phyloP scores from a whole-genome alignment of 2,888 invertebrate genomes.

The Sinhomidia bicolor region DNA sequence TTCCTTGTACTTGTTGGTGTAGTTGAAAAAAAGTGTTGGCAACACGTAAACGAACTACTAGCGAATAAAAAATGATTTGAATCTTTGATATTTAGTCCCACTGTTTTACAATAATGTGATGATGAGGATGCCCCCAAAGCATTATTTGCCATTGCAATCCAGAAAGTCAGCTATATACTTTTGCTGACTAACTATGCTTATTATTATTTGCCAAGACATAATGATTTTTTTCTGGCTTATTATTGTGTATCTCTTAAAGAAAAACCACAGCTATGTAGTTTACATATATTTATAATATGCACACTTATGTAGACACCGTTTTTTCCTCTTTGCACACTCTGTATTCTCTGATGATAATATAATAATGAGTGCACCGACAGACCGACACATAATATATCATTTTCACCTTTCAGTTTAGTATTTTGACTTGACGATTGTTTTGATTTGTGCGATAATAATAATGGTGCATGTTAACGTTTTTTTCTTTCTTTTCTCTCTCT shows the following conservation, averaged over 20 bases:
- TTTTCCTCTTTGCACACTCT: not conserved
- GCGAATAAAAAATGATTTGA: slow-evolving; percentile 43
- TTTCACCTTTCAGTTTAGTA: slow-evolving; percentile 62
- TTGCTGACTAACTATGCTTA: not conserved
- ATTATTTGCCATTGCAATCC: slow-evolving; percentile 60
- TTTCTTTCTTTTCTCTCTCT: slow-evolving; percentile 15
- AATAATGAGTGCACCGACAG: slow-evolving; percentile 41
- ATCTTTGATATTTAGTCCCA: slow-evolving; percentile 58
- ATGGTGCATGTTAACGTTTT: slow-evolving; percentile 64
- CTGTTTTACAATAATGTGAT: slow-evolving; percentile 58
- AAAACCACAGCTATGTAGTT: slow-evolving; percentile 1
- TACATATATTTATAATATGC: not conserved
- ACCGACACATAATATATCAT: slow-evolving; percentile 63
- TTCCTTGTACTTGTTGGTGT: not conserved
- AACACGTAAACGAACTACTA: slow-evolving; percentile 4
- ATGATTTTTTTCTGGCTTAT: slow-evolving; percentile 49
- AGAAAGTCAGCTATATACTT: not conserved
- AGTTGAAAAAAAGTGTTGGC: slow-evolving; percentile 13
- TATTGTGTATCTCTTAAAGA: not conserved
- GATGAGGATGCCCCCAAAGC: slow-evolving; percentile 56
- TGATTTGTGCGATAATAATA: slow-evolving; percentile 68
- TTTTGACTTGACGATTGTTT: slow-evolving; percentile 70
- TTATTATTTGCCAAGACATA: slow-evolving; percentile 30
- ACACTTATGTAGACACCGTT: not conserved
- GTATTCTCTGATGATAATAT: not conserved